Evolutionary conservation across 2,797 vertebrate genomes (phyloP).

Genomic region (Acanthopagrus latus): DNA sequence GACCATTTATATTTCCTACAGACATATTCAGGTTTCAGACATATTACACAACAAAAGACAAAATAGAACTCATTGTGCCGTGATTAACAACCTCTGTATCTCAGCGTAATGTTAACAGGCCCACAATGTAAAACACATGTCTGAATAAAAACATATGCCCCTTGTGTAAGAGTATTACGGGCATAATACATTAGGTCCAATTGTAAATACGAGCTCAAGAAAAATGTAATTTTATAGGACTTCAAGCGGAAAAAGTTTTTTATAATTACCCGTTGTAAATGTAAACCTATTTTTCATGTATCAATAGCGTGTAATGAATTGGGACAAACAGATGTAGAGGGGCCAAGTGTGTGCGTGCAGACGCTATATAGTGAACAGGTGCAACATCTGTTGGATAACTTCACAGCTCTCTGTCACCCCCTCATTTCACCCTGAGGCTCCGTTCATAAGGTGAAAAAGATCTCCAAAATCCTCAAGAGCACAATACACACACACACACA

Average conservation of each 20-base stretch:
- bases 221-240: slow-evolving; percentile 18
- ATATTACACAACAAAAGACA: slow-evolving; percentile 9
- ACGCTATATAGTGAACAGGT: slow-evolving; percentile 66
- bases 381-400: slow-evolving; percentile 75
- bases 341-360: slow-evolving; percentile 24
- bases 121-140: slow-evolving; percentile 34
- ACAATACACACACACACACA: slow-evolving; percentile 34
- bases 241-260: background rate
- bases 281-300: background rate
- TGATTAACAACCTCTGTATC: slow-evolving; percentile 17
- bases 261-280: background rate
- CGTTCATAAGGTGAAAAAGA: slow-evolving; percentile 55
- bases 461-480: slow-evolving; percentile 47
- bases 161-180: background rate
- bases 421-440: slow-evolving; percentile 46
- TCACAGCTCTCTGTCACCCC: slow-evolving; percentile 52
- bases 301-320: slow-evolving; percentile 1
- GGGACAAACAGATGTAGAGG: slow-evolving; percentile 8
- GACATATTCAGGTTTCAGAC: background rate
- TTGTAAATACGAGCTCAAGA: slow-evolving; percentile 1
- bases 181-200: background rate
- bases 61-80: background rate
- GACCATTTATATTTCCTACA: background rate
- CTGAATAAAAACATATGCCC: slow-evolving; percentile 17
- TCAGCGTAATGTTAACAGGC: slow-evolving; percentile 22